These are phyloP conservation scores for Triplophysa dalaica DNA, from an alignment of 2,113 vertebrate genomes.

Conservation along the genomic window DNA sequence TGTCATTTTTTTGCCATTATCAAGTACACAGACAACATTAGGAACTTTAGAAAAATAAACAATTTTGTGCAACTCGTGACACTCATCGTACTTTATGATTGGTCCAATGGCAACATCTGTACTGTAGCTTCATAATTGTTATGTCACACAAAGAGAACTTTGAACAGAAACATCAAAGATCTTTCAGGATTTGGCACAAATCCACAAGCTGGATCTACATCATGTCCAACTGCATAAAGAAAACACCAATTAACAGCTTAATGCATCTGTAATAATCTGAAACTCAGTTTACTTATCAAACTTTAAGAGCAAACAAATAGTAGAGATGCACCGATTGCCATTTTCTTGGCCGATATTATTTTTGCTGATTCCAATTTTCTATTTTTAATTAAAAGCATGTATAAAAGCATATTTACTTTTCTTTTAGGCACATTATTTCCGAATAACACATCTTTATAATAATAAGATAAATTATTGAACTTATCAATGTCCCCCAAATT, in stretches of 20 bases:
- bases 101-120: not conserved
- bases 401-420: too few relatives aligned
- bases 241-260: not conserved
- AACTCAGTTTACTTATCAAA: too few relatives aligned
- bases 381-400: too few relatives aligned
- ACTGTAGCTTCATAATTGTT: not conserved
- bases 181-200: not conserved
- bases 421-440: too few relatives aligned
- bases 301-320: too few relatives aligned
- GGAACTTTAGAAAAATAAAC: not conserved
- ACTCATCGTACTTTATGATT: not conserved
- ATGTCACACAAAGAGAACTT: not conserved
- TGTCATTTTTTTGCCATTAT: not conserved
- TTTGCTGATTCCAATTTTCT: too few relatives aligned
- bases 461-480: too few relatives aligned
- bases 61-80: not conserved
- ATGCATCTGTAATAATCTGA: too few relatives aligned
- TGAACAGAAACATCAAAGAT: not conserved
- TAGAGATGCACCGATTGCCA: too few relatives aligned
- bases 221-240: constrained; percentile 86
- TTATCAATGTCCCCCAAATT: too few relatives aligned
- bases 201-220: constrained; percentile 72
- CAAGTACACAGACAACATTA: not conserved
- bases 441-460: too few relatives aligned
- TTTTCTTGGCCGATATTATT: too few relatives aligned